Base-by-base conservation (phyloP, 2,113 vertebrate genomes). In the Cyanoliseus patagonus region DNA sequence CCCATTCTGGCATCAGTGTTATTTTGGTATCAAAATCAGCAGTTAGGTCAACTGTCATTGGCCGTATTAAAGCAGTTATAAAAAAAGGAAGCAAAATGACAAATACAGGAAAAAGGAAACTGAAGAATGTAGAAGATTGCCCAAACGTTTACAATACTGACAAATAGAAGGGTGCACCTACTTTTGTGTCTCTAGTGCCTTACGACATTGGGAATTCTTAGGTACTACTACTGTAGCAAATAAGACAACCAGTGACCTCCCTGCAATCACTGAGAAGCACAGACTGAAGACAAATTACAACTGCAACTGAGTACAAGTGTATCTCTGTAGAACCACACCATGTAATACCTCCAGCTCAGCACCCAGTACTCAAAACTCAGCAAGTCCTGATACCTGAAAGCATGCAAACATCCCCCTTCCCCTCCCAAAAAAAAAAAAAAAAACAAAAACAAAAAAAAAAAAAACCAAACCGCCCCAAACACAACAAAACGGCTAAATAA, bases 51-150 rank as follows among this genome's bases (percentile, higher is more conserved):
- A 75, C 42, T 61, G 59, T 13, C 49, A 66, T n/a, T 1, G 17
- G 49, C 25, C 74, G 5, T 14, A 75, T 13, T 22, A 84, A n/a
- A 83, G 67, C 18, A 67, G 44, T 47, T 79, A 52, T 57, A 5
- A 63, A 91, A 59, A 41, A 67, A 64, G 64, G 70, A 95, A 94
- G 33, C 42, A 86, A 53, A 75, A 7, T 41, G 57, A 89, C 53
- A 96, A 82, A 78, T 7, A 57, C 22, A 89, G 68, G 93, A 94
- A 92, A 88, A 89, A 84, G 83, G 77, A 95, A 94, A 92, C 52
- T 47, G 85, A 64, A 87, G 18, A 57, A 24, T 11, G 10, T 17
- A 39, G 35, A 53, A 92, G 83, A 89, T 37, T 77, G 27, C 20
- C 47, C 66, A 69, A 67, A 42, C 17, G 8, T 62, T 91, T 84